Base-by-base conservation (phyloP, 35 echinoderm and acorn worm genomes). In the Anneissia japonica region DNA sequence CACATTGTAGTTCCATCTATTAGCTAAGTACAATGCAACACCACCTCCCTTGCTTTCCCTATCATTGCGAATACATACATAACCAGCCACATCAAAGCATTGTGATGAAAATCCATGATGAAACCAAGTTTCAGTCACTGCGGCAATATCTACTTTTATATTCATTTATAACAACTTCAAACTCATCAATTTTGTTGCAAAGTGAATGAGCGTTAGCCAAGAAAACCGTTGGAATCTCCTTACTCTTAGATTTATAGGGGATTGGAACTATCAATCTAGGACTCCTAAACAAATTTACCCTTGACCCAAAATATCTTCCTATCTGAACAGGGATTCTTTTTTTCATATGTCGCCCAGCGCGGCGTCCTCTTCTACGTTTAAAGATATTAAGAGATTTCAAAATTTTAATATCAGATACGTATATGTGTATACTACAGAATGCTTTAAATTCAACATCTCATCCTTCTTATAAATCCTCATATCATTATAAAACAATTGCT, bases 121-220 rank as follows among this genome's bases (percentile, higher is more conserved):
- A 37, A 85, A 74, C 83, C 83, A 85, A 75, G 83, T 85, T 85
- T 74, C 83, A 39, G 83, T 75, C 4, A 85, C 37, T 16, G 83
- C 83, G 17, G 32, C 83, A 31, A 84, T 74, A 55, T 55, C 43
- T 0, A 84, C 33, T 7, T 7, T 10, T 74, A 35, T 84, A 41
- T 72, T 34, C 51, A 46, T 2, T 19, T 9, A 84, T 31, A 23
- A 72, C 45, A 74, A 83, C 17, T 19, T 39, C n/a, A n/a, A 46
- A 23, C 51, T 83, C 38, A 26, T 83, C 23, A 31, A 45, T 41
- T 51, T 46, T 84, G 33, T 51, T 46, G 35, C 36, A 56, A 41
- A 84, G 56, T 5, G 83, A 83, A 55, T 39, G 1, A 31, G 81
- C 81, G 46, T 83, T 83, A 40, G 36, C 37, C 30, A 83, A 83